A percentile compares a stretch with the other conserved stretches of the same genome.
Evolutionary conservation across 2,797 vertebrate species (phyloP).

Genomic region (Sarcoramphus papa): DNA sequence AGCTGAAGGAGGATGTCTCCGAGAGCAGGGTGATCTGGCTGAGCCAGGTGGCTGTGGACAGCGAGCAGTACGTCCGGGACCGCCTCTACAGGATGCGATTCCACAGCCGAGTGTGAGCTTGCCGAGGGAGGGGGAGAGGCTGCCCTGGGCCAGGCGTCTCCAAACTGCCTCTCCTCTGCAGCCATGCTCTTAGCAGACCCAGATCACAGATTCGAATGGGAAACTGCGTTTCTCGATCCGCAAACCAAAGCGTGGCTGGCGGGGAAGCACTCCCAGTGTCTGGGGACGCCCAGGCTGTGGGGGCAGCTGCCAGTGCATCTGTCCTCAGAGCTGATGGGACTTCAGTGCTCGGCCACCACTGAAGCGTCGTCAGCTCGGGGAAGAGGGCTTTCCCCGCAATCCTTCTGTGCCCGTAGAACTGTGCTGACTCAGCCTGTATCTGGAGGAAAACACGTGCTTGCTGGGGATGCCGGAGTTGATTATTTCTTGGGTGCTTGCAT

Average conservation of each 20-base stretch:
- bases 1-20: constrained; percentile 81
- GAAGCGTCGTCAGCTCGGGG: background rate
- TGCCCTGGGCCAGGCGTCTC: background rate
- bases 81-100: constrained; percentile 85
- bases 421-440: constrained; percentile 7
- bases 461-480: background rate
- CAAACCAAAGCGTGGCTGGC: constrained; percentile 7
- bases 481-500: background rate
- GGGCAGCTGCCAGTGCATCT: background rate
- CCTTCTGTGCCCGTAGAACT: background rate
- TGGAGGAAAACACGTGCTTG: background rate
- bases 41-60: constrained; percentile 25
- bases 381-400: background rate
- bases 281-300: background rate
- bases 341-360: constrained; percentile 5
- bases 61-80: constrained; percentile 74
- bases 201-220: background rate
- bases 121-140: background rate
- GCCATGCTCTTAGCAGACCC: background rate
- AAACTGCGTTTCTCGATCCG: background rate
- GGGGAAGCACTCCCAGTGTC: background rate
- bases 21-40: constrained; percentile 73
- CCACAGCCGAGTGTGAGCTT: constrained; percentile 63
- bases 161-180: background rate
- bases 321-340: constrained; percentile 8